phyloP scores from a whole-genome alignment of 1,140 invertebrate genomes.

The Phortica variegata region DNA sequence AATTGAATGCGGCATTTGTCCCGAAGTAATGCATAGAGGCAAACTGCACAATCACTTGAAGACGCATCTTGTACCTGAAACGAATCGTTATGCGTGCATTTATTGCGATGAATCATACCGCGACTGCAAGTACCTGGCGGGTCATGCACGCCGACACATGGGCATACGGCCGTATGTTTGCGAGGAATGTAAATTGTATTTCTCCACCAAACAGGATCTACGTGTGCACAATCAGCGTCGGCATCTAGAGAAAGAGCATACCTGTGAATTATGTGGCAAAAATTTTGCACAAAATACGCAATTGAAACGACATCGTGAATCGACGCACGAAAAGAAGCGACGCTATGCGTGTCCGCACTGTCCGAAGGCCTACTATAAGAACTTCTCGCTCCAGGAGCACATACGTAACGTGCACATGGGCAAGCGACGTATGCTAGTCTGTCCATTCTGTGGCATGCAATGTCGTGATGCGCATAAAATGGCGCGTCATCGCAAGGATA shows the following conservation, averaged over 20 bases:
- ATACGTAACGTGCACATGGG: constrained; percentile 53
- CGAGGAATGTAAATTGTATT: constrained; percentile 44
- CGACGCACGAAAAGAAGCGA: constrained; percentile 48
- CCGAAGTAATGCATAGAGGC: constrained; percentile 43
- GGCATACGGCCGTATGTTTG: constrained; percentile 50
- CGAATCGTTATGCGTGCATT: constrained; percentile 46
- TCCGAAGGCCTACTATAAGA: constrained; percentile 51
- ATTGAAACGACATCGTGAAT: constrained; percentile 43
- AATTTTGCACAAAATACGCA: constrained; percentile 48
- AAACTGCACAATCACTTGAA: constrained; percentile 43
- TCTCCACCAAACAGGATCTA: constrained; percentile 48
- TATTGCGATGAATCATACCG: constrained; percentile 46
- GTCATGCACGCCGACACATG: constrained; percentile 47
- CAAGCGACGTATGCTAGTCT: constrained; percentile 44
- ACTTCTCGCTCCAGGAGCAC: constrained; percentile 48
- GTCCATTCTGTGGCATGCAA: constrained; percentile 50
- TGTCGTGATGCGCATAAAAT: constrained; percentile 53
- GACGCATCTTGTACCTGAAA: constrained; percentile 39
- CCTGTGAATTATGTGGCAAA: constrained; percentile 51
- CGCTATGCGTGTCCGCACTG: constrained; percentile 43
- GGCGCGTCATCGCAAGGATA: constrained; percentile 46
- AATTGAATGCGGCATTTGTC: constrained; percentile 49
- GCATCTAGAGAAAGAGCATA: constrained; percentile 46
- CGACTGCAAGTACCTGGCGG: constrained; percentile 48
- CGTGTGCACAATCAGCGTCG: constrained; percentile 46